A percentile compares a stretch with the other conserved stretches of the same genome.
Conservation (phyloP, 2,797 vertebrate species). For the Austrolebias charrua region DNA sequence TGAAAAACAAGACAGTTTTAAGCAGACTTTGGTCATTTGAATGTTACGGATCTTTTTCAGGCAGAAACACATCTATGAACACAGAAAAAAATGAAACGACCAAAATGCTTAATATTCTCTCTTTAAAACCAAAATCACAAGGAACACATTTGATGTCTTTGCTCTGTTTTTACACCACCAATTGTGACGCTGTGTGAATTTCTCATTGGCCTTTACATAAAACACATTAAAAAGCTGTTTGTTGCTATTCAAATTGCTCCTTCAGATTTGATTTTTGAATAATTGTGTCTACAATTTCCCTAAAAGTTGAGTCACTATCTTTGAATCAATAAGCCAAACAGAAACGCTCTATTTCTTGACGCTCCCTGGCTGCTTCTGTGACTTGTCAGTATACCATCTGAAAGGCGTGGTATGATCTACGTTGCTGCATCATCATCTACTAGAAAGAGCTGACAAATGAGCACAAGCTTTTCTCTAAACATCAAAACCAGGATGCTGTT, state of each 20-base stretch:
- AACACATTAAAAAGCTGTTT: neutral
- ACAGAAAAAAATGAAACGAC: neutral
- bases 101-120: neutral
- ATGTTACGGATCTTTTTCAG: too few species aligned
- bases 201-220: neutral
- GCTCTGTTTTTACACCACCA: slow-evolving; percentile 1
- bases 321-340: slow-evolving; percentile 3
- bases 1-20: neutral
- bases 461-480: slow-evolving; percentile 21
- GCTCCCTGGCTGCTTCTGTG: neutral
- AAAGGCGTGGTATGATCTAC: too few species aligned
- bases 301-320: slow-evolving; percentile 33
- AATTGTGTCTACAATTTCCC: slow-evolving; percentile 9
- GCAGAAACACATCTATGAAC: neutral
- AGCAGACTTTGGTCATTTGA: neutral
- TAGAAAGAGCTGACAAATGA: slow-evolving; percentile 44
- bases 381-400: neutral
- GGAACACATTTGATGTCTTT: neutral
- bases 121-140: neutral
- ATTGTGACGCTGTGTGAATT: neutral
- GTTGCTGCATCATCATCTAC: slow-evolving; percentile 27
- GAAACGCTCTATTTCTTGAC: slow-evolving; percentile 18
- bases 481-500: neutral
- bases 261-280: slow-evolving; percentile 3
- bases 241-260: neutral